Conservation (phyloP, 2,113 vertebrate genomes). For the Carlito syrichta region DNA sequence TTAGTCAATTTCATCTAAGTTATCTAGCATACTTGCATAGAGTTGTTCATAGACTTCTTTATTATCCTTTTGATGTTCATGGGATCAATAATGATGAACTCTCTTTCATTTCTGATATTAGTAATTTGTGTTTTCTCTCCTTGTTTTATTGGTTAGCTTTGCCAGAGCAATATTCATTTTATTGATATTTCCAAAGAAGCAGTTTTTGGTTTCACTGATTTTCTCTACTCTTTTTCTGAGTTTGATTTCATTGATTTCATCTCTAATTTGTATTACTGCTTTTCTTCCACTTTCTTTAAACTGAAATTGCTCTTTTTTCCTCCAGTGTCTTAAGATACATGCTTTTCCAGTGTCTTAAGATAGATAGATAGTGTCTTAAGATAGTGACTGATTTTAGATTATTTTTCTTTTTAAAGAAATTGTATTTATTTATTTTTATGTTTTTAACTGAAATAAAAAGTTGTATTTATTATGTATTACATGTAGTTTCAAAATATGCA, state of each 20-base stretch:
- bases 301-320: background rate
- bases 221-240: background rate
- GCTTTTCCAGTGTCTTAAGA: too few relatives aligned
- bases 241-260: background rate
- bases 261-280: background rate
- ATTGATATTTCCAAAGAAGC: background rate
- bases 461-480: background rate
- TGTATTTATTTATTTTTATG: background rate
- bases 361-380: too few relatives aligned
- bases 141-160: background rate
- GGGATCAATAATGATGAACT: background rate
- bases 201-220: background rate
- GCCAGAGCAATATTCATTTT: background rate
- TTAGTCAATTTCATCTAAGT: background rate
- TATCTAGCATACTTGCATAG: rapidly evolving
- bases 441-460: background rate
- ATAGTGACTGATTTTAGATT: background rate
- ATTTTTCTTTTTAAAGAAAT: background rate
- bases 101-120: background rate
- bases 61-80: background rate
- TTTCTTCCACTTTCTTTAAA: background rate
- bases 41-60: background rate
- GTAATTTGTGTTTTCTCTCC: background rate
- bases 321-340: background rate
- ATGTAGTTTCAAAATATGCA: background rate